A percentile compares a stretch with the other conserved stretches of the same genome.
These are phyloP conservation scores for Bembecia ichneumoniformis DNA, from an alignment of 2,888 invertebrate species.

Conservation along the genomic window DNA sequence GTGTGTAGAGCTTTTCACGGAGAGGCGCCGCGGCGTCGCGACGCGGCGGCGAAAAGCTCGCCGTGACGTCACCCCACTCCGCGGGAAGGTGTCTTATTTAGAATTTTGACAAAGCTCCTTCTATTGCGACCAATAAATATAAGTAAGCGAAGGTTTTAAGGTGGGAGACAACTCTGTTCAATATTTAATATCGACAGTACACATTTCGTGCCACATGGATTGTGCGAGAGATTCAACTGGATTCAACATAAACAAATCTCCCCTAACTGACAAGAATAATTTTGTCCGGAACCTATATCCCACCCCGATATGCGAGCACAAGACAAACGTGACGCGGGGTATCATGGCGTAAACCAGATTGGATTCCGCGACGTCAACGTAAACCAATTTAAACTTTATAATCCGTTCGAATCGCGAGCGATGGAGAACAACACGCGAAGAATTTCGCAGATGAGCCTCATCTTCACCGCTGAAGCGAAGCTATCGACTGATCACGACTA, in stretches of 20 bases:
- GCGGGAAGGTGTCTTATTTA: background rate
- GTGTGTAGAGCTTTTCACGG: background rate
- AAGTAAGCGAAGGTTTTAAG: too few relatives aligned
- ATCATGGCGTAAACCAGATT: background rate
- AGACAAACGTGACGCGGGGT: background rate
- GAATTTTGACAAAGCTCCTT: too few relatives aligned
- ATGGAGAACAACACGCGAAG: constrained; percentile 19
- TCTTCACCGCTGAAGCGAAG: constrained; percentile 1
- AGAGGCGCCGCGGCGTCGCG: constrained; percentile 27
- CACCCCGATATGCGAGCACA: background rate
- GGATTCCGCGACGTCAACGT: constrained; percentile 7
- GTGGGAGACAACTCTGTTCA: too few relatives aligned
- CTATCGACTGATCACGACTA: background rate
- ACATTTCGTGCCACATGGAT: too few relatives aligned
- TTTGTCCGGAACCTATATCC: background rate
- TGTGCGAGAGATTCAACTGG: too few relatives aligned
- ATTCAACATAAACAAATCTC: too few relatives aligned
- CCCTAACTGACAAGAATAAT: background rate
- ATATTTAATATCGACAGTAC: too few relatives aligned
- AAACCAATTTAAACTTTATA: constrained; percentile 34
- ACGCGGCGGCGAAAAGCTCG: constrained; percentile 10
- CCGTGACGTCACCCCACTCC: constrained; percentile 13
- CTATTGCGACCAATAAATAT: too few relatives aligned
- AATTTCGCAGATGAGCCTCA: constrained; percentile 14
- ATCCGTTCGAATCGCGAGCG: constrained; percentile 15